Conservation (phyloP, 1,140 invertebrate genomes). For the Pollicipes pollicipes region DNA sequence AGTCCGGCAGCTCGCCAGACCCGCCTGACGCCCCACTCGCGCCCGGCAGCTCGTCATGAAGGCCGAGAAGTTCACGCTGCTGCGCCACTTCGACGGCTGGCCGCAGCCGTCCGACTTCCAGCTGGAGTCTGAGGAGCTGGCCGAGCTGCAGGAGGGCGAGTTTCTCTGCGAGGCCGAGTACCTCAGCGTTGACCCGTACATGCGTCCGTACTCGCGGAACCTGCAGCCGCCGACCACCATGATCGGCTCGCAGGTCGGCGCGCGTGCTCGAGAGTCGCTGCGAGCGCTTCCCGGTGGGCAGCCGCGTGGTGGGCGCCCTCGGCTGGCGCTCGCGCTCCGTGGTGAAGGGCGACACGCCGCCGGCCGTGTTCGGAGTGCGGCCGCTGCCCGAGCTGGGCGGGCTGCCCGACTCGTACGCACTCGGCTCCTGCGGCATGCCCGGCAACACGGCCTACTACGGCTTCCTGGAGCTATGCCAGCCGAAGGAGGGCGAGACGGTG, state of each 20-base stretch:
- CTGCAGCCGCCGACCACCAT: constrained; percentile 5
- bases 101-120: constrained; percentile 9
- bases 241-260: constrained; percentile 4
- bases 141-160: too few relatives aligned
- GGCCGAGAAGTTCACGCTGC: not conserved
- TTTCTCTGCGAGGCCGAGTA: constrained; percentile 3
- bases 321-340: constrained; percentile 43
- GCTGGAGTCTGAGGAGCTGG: constrained; percentile 8
- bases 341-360: too few relatives aligned
- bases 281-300: too few relatives aligned
- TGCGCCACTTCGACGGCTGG: constrained; percentile 5
- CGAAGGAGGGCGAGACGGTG: constrained; percentile 44
- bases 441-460: constrained; percentile 48
- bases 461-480: constrained; percentile 42
- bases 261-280: too few relatives aligned
- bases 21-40: too few relatives aligned
- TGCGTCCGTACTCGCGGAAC: not conserved
- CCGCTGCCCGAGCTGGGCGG: constrained; percentile 34
- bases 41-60: too few relatives aligned
- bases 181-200: constrained; percentile 8
- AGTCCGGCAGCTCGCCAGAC: too few relatives aligned
- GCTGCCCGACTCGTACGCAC: constrained; percentile 37
- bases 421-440: constrained; percentile 44
- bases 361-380: constrained; percentile 22
- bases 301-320: constrained; percentile 33